These are phyloP conservation scores for Folsomia manolachei DNA, from an alignment of 2,888 invertebrate genomes.

Conservation along the genomic window DNA sequence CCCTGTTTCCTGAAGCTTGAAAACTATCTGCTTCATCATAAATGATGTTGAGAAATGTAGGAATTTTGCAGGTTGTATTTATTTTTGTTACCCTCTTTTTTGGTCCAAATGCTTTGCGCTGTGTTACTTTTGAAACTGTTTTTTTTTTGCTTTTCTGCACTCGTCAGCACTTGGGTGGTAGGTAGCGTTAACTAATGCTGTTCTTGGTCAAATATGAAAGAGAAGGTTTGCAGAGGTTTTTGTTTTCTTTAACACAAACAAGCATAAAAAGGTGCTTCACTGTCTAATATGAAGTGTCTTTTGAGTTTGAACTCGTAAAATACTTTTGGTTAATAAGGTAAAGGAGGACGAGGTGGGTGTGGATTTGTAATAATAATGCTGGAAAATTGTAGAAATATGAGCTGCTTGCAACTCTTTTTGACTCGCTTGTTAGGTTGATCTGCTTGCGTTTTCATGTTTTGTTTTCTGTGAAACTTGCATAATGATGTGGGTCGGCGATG, in stretches of 20 bases:
- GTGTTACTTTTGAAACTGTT: background rate
- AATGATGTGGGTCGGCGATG: background rate
- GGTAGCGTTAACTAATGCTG: no score
- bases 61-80: slow-evolving; percentile 3
- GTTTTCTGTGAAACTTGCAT: background rate
- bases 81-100: background rate
- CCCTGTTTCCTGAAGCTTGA: background rate
- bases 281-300: background rate
- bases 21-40: background rate
- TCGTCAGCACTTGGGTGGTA: no score
- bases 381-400: background rate
- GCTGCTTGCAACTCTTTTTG: background rate
- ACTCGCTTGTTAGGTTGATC: background rate
- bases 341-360: background rate
- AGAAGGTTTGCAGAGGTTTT: background rate
- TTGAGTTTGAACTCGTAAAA: background rate
- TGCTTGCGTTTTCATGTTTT: background rate
- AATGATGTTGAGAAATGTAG: background rate
- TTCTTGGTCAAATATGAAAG: no score
- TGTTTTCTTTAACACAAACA: background rate
- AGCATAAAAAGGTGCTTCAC: background rate
- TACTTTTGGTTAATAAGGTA: no score
- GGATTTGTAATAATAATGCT: background rate
- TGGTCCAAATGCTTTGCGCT: background rate
- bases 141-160: background rate